Evolutionary conservation across 2,888 invertebrate species (phyloP), one percentile per base, ranked within the genome.

Genomic region (Chironomus riparius): DNA sequence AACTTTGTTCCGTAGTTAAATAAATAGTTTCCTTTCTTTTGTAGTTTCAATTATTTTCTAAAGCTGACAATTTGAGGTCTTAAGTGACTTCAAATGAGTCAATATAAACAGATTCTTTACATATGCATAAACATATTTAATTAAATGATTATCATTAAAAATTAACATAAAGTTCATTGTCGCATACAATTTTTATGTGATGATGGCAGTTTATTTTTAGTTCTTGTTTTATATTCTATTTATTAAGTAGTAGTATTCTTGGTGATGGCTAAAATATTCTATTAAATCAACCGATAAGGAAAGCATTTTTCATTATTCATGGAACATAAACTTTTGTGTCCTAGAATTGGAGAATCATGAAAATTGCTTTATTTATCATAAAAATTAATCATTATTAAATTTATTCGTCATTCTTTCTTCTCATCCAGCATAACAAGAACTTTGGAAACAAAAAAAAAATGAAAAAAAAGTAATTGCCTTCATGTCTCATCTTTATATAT

Each of bases 31-130:
- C 15, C 72, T 15, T 72, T 72, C 50, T 72, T 72, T 56, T 72
- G 72, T 72, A 72, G 72, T 72, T 72, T 72, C 48, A 21, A 62
- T 62, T 72, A 72, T 62, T 72, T 61, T 21, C n/a, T n/a, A 21
- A 18, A 56, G 4, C n/a, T 15, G 56, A 38, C 38, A 18, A 56
- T 56, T 56, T 56, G 4, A 56, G 3, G n/a, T n/a, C 56, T 15
- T 56, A 2, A 56, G 1, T 15, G 56, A 56, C 10, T 38, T 38
- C 10, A 10, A 38, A 38, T 38, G 10, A 2, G 38, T 38, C 38
- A 38, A 38, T 38, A 38, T 38, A 38, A 38, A 38, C 28, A 28
- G 28, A 28, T 28, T 28, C 28, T 28, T 28, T 28, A 28, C 38
- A 38, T n/a, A n/a, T 38, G 38, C 38, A 38, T 38, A n/a, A n/a